phyloP scores from a whole-genome alignment of 2,797 vertebrate species.

The Lithobates pipiens region DNA sequence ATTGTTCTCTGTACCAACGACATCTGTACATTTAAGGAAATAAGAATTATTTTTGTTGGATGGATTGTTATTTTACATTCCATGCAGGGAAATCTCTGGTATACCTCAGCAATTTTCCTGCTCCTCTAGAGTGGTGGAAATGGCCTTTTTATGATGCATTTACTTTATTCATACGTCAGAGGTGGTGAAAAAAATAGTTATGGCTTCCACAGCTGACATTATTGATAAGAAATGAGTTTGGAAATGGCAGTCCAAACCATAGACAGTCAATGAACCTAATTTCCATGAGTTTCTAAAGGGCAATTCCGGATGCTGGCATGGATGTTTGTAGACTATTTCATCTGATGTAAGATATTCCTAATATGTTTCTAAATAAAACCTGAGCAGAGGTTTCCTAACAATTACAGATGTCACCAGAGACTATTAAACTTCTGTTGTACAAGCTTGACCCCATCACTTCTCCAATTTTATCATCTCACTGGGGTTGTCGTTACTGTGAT shows the following conservation, averaged over 20 bases:
- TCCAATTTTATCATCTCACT: slow-evolving; percentile 6
- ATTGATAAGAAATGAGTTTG: background rate
- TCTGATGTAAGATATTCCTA: slow-evolving; percentile 33
- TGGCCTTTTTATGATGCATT: too few species aligned
- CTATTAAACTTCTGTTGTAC: background rate
- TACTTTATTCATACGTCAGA: too few species aligned
- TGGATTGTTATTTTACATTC: too few species aligned
- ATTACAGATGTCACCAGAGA: slow-evolving; percentile 21
- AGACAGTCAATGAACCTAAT: background rate
- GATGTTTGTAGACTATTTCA: slow-evolving; percentile 2
- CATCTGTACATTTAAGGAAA: too few species aligned
- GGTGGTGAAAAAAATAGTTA: too few species aligned
- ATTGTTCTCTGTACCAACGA: too few species aligned
- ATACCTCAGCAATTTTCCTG: too few species aligned
- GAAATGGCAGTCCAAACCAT: background rate
- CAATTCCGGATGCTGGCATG: background rate
- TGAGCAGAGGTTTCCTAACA: slow-evolving; percentile 20
- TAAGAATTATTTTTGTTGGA: too few species aligned
- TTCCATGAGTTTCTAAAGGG: background rate
- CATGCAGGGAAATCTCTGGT: too few species aligned
- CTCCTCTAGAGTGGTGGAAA: too few species aligned
- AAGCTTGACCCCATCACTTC: background rate
- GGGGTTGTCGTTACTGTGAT: background rate
- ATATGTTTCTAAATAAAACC: slow-evolving; percentile 13
- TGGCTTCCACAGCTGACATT: too few species aligned